A percentile compares a stretch with the other conserved stretches of the same genome.
Evolutionary conservation across 1,140 invertebrate genomes (phyloP).

Genomic region (Branchinecta lindahli): DNA sequence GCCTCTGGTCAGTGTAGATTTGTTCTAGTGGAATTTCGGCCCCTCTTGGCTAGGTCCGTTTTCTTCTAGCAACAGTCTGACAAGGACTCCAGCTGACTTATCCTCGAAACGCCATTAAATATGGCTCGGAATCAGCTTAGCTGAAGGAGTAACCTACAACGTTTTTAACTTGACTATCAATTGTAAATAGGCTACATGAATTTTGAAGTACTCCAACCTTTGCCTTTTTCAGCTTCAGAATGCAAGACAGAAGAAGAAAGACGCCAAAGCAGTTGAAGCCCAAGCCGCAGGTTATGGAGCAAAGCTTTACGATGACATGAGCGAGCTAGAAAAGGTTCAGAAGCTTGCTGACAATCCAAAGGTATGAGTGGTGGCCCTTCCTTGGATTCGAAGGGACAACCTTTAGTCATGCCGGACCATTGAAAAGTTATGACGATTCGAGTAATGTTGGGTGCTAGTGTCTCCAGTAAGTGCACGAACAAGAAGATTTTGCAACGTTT

Average conservation of each 20-base stretch:
- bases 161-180: too few relatives aligned
- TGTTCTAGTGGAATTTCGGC: background rate
- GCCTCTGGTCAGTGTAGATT: conserved; percentile 3
- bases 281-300: conserved; percentile 33
- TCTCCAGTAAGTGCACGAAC: background rate
- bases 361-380: conserved; percentile 21
- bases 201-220: background rate
- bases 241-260: conserved; percentile 15
- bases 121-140: too few relatives aligned
- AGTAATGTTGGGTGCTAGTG: too few relatives aligned
- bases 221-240: background rate
- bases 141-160: too few relatives aligned
- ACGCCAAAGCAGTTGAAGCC: conserved; percentile 23
- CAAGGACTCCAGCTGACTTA: too few relatives aligned
- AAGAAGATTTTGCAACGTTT: too few relatives aligned
- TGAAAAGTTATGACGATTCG: too few relatives aligned
- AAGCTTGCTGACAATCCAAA: conserved; percentile 38
- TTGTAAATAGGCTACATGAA: too few relatives aligned
- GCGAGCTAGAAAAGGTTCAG: conserved; percentile 43
- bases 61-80: too few relatives aligned
- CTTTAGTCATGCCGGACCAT: background rate
- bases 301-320: conserved; percentile 31
- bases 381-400: background rate
- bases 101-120: too few relatives aligned
- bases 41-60: too few relatives aligned